A percentile compares a stretch with the other conserved stretches of the same genome.
Conservation (phyloP, 1,140 invertebrate genomes). For the Xylocopa sonorina region DNA sequence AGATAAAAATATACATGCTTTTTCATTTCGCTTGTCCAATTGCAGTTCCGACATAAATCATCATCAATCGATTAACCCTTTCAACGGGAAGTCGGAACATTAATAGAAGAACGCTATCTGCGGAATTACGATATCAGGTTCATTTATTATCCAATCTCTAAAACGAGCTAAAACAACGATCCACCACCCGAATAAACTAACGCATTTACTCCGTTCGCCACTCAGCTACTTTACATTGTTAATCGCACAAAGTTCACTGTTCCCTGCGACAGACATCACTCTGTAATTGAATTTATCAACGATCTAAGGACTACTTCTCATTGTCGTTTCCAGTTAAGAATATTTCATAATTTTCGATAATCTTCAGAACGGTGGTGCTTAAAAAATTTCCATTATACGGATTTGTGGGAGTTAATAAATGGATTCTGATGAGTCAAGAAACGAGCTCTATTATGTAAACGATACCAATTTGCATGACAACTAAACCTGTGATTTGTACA, state of each 20-base stretch:
- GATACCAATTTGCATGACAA: too few relatives aligned
- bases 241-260: not conserved
- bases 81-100: conserved; percentile 39
- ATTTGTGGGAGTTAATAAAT: too few relatives aligned
- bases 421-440: too few relatives aligned
- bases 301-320: too few relatives aligned
- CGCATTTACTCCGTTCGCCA: not conserved
- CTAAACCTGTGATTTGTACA: too few relatives aligned
- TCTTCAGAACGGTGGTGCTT: too few relatives aligned
- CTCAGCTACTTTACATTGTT: not conserved
- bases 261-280: not conserved
- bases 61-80: conserved; percentile 45
- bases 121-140: conserved; percentile 30
- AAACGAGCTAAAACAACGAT: not conserved
- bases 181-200: not conserved
- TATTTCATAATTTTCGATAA: too few relatives aligned
- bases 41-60: conserved; percentile 48
- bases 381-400: too few relatives aligned
- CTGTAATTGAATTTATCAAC: too few relatives aligned
- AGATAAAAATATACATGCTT: conserved; percentile 39
- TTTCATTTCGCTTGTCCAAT: conserved; percentile 44
- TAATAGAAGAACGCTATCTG: conserved; percentile 23
- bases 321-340: too few relatives aligned
- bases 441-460: too few relatives aligned
- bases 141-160: conserved; percentile 38